Conservation (phyloP, 2,113 vertebrate species). For the Callospermophilus lateralis region DNA sequence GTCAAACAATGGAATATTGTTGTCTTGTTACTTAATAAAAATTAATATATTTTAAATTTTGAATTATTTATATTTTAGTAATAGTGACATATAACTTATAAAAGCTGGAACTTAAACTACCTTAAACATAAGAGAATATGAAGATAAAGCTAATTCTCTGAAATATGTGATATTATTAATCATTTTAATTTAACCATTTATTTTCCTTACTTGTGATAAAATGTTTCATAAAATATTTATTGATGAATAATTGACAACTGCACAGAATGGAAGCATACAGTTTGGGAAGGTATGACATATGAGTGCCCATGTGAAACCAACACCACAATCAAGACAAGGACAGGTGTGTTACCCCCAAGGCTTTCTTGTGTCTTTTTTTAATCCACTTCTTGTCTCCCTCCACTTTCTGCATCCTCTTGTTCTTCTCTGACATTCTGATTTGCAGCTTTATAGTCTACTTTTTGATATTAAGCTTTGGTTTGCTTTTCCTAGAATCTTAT, state of each 20-base stretch:
- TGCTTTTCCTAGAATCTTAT: not conserved
- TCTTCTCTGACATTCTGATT: not conserved
- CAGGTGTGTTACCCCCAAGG: no score
- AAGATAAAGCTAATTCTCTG: not conserved
- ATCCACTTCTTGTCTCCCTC: no score
- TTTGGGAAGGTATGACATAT: not conserved
- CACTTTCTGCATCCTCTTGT: not conserved
- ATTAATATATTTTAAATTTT: not conserved
- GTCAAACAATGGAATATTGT: not conserved
- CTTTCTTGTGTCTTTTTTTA: not conserved
- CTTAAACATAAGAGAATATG: not conserved
- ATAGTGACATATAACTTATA: not conserved
- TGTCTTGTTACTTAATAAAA: not conserved
- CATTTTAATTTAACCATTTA: not conserved
- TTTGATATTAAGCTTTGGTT: not conserved
- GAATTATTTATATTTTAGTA: not conserved
- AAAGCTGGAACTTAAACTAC: not conserved
- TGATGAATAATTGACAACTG: not conserved
- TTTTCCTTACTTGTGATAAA: not conserved
- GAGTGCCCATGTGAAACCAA: not conserved
- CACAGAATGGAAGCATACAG: not conserved
- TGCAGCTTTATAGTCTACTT: not conserved
- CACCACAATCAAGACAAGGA: not conserved
- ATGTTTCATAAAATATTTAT: not conserved
- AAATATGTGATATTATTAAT: not conserved